A percentile compares a stretch with the other conserved stretches of the same genome.
These are phyloP conservation scores for Andrena bucephala DNA, from an alignment of 2,888 invertebrate species.

Conservation along the genomic window DNA sequence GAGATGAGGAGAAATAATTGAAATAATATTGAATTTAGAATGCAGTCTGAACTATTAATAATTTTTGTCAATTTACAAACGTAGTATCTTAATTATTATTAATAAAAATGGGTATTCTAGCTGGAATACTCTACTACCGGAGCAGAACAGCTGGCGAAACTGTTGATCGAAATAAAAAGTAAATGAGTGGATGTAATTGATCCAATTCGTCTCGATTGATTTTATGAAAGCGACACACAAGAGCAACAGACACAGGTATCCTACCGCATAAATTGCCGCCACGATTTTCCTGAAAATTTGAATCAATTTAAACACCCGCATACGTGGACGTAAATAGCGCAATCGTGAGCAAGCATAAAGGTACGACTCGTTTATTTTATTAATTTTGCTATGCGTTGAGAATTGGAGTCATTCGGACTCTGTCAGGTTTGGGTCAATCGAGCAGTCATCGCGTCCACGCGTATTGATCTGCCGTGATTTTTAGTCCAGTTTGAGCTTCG, in stretches of 20 bases:
- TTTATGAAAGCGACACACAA: not conserved
- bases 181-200: not conserved
- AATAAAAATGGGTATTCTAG: too few species aligned
- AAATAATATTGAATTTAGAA: too few species aligned
- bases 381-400: constrained; percentile 12
- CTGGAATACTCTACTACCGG: too few species aligned
- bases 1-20: too few species aligned
- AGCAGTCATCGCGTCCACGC: not conserved
- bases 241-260: not conserved
- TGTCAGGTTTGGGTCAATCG: constrained; percentile 29
- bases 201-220: not conserved
- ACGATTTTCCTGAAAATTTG: constrained; percentile 28
- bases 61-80: too few species aligned
- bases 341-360: not conserved
- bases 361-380: constrained; percentile 30
- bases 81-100: too few species aligned
- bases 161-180: not conserved
- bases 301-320: constrained; percentile 15
- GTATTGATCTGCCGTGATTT: constrained; percentile 11
- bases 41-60: too few species aligned
- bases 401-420: constrained; percentile 27
- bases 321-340: too few species aligned
- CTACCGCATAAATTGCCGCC: not conserved
- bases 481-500: not conserved
- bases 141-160: not conserved